These are phyloP conservation scores for Archaeoteleia sp. DNA, from an alignment of 2,888 invertebrate species.

Conservation along the genomic window DNA sequence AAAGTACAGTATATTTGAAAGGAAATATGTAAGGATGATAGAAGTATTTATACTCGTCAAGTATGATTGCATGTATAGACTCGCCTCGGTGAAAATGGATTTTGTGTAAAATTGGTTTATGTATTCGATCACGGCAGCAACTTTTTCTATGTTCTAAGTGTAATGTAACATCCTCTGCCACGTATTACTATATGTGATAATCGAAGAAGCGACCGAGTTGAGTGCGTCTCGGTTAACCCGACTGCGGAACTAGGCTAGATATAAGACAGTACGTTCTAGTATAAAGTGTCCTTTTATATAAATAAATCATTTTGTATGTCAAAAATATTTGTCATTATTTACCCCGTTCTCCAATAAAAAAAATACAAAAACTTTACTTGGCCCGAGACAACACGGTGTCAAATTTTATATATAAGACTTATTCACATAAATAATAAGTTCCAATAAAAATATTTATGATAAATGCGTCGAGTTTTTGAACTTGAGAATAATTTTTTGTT, in stretches of 20 bases:
- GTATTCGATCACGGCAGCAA: slow-evolving; percentile 31
- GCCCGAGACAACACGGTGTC: no score
- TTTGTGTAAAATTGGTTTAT: slow-evolving; percentile 20
- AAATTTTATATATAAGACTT: no score
- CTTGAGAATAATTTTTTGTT: no score
- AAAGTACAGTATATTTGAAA: slow-evolving; percentile 37
- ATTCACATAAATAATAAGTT: no score
- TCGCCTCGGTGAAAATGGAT: slow-evolving; percentile 50
- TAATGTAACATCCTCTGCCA: slow-evolving; percentile 55
- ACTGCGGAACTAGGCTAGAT: slow-evolving; percentile 65
- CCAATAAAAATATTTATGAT: no score
- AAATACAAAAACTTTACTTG: no score
- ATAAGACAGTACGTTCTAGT: slow-evolving; percentile 70
- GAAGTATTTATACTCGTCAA: slow-evolving; percentile 42
- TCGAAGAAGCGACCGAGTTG: slow-evolving; percentile 63
- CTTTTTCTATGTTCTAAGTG: slow-evolving; percentile 35
- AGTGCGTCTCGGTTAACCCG: slow-evolving; percentile 60
- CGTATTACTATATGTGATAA: slow-evolving; percentile 70
- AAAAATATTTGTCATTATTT: slow-evolving; percentile 19
- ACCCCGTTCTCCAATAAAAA: no score
- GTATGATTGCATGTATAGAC: slow-evolving; percentile 52
- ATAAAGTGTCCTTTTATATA: slow-evolving; percentile 73
- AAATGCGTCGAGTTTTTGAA: no score
- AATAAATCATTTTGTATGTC: slow-evolving; percentile 73
- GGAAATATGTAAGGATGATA: slow-evolving; percentile 41